phyloP scores from a whole-genome alignment of 2,888 invertebrate genomes.

The Troides helena region DNA sequence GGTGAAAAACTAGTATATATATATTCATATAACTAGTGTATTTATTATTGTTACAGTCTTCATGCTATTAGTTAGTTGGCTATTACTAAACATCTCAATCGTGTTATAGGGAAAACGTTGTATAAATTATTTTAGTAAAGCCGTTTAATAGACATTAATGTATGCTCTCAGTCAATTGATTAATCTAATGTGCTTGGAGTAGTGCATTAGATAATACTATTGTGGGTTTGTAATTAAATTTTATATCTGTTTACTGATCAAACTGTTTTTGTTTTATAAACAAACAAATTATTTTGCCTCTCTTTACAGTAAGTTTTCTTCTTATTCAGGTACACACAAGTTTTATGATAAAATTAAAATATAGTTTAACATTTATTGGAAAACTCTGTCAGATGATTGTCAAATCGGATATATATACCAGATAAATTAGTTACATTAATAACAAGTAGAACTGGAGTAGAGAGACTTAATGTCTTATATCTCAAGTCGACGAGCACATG shows the following conservation, averaged over 20 bases:
- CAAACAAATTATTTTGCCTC: neutral
- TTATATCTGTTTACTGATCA: neutral
- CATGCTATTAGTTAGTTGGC: neutral
- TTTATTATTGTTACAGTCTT: no score
- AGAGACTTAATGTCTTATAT: no score
- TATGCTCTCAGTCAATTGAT: neutral
- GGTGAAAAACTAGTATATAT: no score
- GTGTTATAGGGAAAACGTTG: slow-evolving; percentile 3
- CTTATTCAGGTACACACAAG: no score
- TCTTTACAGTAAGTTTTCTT: neutral
- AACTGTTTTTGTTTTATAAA: neutral
- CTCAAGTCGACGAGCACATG: no score
- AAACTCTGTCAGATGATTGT: neutral
- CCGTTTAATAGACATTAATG: no score
- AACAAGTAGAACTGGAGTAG: no score
- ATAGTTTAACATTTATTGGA: no score
- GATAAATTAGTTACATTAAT: no score
- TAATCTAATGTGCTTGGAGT: neutral
- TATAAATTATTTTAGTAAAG: neutral
- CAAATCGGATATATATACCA: neutral
- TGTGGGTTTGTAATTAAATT: neutral
- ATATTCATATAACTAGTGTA: no score
- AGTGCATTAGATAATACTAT: neutral
- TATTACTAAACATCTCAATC: slow-evolving; percentile 1
- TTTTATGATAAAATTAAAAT: no score